Conservation (phyloP, 2,888 invertebrate species). For the Hyalella azteca region DNA sequence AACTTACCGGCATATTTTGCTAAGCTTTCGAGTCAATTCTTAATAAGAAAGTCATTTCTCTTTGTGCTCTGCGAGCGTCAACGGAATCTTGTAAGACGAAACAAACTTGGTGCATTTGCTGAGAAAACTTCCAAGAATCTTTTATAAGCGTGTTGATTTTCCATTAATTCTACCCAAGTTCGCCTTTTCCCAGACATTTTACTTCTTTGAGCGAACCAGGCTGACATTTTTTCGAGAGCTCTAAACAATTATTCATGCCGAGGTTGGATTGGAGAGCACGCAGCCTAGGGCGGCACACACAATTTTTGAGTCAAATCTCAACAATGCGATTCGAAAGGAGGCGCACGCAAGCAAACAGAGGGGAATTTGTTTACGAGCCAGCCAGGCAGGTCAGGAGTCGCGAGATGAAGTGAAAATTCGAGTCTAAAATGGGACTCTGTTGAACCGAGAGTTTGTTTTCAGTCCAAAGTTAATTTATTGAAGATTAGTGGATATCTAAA, state of each 20-base stretch:
- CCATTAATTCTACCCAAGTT: slow-evolving; percentile 21
- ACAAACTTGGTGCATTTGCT: slow-evolving; percentile 24
- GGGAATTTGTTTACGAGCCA: neutral
- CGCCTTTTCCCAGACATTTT: slow-evolving; percentile 6
- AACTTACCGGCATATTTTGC: slow-evolving; percentile 26
- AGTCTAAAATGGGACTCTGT: neutral
- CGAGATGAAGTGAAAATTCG: neutral
- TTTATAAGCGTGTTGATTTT: slow-evolving; percentile 17
- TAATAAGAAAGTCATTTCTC: slow-evolving; percentile 36
- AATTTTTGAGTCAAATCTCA: slow-evolving; percentile 1
- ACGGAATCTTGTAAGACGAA: slow-evolving; percentile 31
- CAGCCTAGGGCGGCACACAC: neutral
- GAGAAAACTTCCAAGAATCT: slow-evolving; percentile 5
- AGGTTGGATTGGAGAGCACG: slow-evolving; percentile 21
- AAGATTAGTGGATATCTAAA: no score
- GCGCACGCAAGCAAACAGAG: slow-evolving; percentile 16
- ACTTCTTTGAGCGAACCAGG: neutral
- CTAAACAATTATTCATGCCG: slow-evolving; percentile 21
- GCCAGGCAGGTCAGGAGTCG: neutral
- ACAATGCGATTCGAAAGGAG: slow-evolving; percentile 6
- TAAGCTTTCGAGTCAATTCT: slow-evolving; percentile 25
- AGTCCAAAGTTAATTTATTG: no score
- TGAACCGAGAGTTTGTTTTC: neutral
- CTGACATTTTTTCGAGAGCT: slow-evolving; percentile 17
- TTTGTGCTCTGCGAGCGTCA: slow-evolving; percentile 24